These are phyloP conservation scores for Amphimallon solstitiale DNA, from an alignment of 2,888 invertebrate species.

Conservation along the genomic window DNA sequence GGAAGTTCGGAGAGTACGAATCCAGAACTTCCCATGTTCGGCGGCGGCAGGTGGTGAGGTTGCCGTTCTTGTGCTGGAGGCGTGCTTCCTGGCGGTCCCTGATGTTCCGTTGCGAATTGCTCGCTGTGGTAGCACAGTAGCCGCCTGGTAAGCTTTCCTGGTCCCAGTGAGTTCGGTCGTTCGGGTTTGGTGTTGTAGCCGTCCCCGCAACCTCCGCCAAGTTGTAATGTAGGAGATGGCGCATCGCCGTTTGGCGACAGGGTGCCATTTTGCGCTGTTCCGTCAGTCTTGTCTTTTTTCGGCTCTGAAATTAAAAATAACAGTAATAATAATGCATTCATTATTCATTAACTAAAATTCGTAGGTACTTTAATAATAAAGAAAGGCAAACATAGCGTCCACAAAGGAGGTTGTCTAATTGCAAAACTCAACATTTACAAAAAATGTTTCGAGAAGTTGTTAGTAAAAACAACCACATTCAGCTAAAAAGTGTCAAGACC, in stretches of 20 bases:
- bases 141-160: conserved; percentile 80
- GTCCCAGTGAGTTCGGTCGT: conserved; percentile 82
- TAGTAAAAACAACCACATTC: too few relatives aligned
- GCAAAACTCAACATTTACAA: too few relatives aligned
- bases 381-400: too few relatives aligned
- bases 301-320: conserved; percentile 76
- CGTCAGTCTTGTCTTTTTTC: conserved; percentile 92
- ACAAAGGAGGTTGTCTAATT: too few relatives aligned
- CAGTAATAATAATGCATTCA: background rate
- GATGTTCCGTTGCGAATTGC: conserved; percentile 64
- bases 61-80: conserved; percentile 62
- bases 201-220: conserved; percentile 54
- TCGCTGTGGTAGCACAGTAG: conserved; percentile 84
- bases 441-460: too few relatives aligned
- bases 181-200: conserved; percentile 69
- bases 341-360: background rate
- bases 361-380: too few relatives aligned
- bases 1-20: conserved; percentile 87
- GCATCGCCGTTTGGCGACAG: conserved; percentile 70
- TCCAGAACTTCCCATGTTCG: conserved; percentile 48
- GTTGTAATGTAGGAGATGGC: conserved; percentile 57
- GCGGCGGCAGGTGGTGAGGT: conserved; percentile 54
- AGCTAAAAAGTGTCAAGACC: too few relatives aligned
- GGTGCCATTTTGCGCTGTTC: conserved; percentile 68
- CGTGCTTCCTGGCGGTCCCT: conserved; percentile 63